Percentiles rank a stretch among this genome's conserved stretches.
Evolutionary conservation across 2,797 vertebrate species (phyloP).

Genomic region (Threskiornis aethiopicus): DNA sequence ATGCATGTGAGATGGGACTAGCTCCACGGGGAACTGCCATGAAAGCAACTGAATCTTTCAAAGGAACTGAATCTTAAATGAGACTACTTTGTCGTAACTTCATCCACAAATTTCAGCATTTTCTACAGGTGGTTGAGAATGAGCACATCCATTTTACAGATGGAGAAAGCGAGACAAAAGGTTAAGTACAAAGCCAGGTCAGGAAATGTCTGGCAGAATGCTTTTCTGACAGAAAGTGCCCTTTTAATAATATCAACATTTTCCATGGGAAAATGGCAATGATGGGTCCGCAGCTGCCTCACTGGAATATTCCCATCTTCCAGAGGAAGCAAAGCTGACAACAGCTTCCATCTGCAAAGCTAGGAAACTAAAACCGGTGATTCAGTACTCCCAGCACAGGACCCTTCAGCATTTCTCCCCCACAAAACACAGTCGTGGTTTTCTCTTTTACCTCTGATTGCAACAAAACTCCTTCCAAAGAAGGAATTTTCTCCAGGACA

Average conservation of each 20-base stretch:
- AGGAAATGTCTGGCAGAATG: slow-evolving; percentile 51
- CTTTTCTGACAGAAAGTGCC: slow-evolving; percentile 43
- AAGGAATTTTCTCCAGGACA: neutral
- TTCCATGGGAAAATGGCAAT: slow-evolving; percentile 47
- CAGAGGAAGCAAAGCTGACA: slow-evolving; percentile 47
- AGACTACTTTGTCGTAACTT: neutral
- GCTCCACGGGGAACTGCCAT: neutral
- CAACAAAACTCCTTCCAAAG: neutral
- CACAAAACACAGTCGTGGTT: neutral
- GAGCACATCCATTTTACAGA: slow-evolving; percentile 36
- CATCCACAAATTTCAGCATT: neutral
- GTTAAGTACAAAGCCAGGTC: slow-evolving; percentile 53
- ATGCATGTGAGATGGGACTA: neutral
- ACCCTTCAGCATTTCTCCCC: neutral
- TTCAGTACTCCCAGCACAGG: neutral
- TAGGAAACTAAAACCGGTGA: neutral
- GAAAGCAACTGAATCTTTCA: neutral
- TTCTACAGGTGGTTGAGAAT: slow-evolving; percentile 36
- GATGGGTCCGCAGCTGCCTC: slow-evolving; percentile 43
- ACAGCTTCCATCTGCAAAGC: slow-evolving; percentile 43
- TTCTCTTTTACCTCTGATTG: neutral
- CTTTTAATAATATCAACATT: slow-evolving; percentile 60
- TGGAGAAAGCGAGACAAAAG: slow-evolving; percentile 59
- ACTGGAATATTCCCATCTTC: slow-evolving; percentile 56
- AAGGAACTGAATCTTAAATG: neutral